phyloP scores from a whole-genome alignment of 2,797 vertebrate species.

The Crenuchus spilurus region DNA sequence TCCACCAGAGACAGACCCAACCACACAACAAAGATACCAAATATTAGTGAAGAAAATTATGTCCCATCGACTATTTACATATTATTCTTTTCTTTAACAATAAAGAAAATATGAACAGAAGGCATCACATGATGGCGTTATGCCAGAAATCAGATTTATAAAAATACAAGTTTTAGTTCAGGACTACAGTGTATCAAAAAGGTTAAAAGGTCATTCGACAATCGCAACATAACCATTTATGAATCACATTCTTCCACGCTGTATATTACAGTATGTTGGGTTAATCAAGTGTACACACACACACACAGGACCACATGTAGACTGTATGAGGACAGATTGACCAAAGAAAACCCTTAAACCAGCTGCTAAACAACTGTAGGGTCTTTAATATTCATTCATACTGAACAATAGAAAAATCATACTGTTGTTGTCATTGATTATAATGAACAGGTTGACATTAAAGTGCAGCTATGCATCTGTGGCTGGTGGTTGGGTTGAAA shows the following conservation, averaged over 20 bases:
- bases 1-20: slow-evolving; percentile 75
- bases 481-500: not conserved
- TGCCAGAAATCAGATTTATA: slow-evolving; percentile 66
- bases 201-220: slow-evolving; percentile 50
- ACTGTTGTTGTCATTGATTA: not conserved
- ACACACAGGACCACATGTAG: not conserved
- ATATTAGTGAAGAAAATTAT: slow-evolving; percentile 90
- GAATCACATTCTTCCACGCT: slow-evolving; percentile 40
- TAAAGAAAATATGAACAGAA: slow-evolving; percentile 72
- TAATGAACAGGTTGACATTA: not conserved
- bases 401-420: not conserved
- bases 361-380: not conserved
- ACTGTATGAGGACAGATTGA: not conserved
- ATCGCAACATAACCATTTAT: slow-evolving; percentile 60
- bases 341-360: not conserved
- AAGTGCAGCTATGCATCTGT: slow-evolving; percentile 16
- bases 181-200: slow-evolving; percentile 81
- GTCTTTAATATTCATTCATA: not conserved
- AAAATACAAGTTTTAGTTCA: slow-evolving; percentile 67
- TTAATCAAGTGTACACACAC: not conserved
- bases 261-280: slow-evolving; percentile 17
- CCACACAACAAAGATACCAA: slow-evolving; percentile 73
- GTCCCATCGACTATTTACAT: slow-evolving; percentile 87
- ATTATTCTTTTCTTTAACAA: slow-evolving; percentile 66
- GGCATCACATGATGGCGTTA: slow-evolving; percentile 61